Evolutionary conservation across 2,888 invertebrate genomes (phyloP), one percentile per base, ranked within the genome.

Genomic region (Leptothorax acervorum): DNA sequence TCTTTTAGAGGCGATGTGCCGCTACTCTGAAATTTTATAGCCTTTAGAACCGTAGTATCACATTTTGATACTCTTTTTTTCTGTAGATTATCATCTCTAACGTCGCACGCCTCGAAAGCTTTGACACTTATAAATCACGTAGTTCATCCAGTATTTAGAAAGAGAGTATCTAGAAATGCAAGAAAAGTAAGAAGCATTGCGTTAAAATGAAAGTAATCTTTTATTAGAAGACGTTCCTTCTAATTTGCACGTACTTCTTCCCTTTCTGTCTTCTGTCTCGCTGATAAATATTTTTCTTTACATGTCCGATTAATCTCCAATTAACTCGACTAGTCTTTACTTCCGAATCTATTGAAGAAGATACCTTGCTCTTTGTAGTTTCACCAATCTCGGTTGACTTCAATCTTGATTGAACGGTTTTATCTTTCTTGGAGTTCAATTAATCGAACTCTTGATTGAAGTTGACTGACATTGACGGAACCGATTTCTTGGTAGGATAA

Each of bases 61-160:
- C 65, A 79, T 70, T 60, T 68, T 68, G 12, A 11, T 6, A 70
- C 45, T 31, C 45, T 89, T 82, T 55, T 55, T 45, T 23, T 45
- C 60, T 53, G 71, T 82, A 78, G 73, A 75, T 57, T 76, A 79
- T 63, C 57, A 75, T 74, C 23, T 76, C 48, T 51, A 65, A 76
- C 42, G 48, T 86, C 76, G 88, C 88, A 88, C 87, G 88, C 85
- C 70, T 53, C 66, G 53, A 60, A 79, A 71, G 73, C 75, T 87
- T 71, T 63, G 35, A 51, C 23, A 48, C n/a, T 31, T 18, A 23
- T n/a, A 23, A 45, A 39, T 68, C 18, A 68, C 66, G 48, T 68
- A 45, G 31, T 0, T 2, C 23, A 68, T 78, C 18, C 66, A 75
- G 48, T 62, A 73, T 73, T 55, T 68, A 68, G 48, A 68, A 51